A percentile compares a stretch with the other conserved stretches of the same genome.
These are phyloP conservation scores for Chloromyia formosa DNA, from an alignment of 2,888 invertebrate species.

Conservation along the genomic window DNA sequence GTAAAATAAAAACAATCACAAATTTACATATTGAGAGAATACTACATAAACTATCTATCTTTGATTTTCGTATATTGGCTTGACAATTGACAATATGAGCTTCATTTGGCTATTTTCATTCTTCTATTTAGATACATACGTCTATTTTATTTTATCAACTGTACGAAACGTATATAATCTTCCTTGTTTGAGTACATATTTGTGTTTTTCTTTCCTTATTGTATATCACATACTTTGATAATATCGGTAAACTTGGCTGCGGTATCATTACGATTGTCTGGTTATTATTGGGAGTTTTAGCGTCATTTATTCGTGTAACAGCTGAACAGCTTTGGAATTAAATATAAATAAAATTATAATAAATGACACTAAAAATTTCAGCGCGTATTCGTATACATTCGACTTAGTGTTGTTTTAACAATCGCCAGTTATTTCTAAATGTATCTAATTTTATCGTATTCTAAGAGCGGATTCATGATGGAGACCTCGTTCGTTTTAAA, in stretches of 20 bases:
- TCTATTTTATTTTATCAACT: slow-evolving; percentile 1
- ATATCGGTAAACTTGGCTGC: slow-evolving; percentile 34
- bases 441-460: too few species aligned
- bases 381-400: too few species aligned
- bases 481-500: too few species aligned
- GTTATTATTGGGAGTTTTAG: background rate
- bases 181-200: background rate
- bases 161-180: slow-evolving; percentile 17
- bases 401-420: too few species aligned
- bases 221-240: too few species aligned
- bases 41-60: slow-evolving; percentile 9
- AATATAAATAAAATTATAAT: too few species aligned
- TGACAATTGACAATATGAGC: slow-evolving; percentile 22
- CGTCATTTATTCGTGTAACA: background rate
- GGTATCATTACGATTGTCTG: slow-evolving; percentile 26
- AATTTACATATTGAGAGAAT: background rate
- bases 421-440: too few species aligned
- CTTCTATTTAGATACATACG: background rate
- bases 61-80: slow-evolving; percentile 27
- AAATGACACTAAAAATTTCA: too few species aligned
- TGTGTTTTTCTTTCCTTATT: background rate
- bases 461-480: too few species aligned
- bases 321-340: too few species aligned
- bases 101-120: slow-evolving; percentile 11
- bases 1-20: slow-evolving; percentile 50